Evolutionary conservation across 2,888 invertebrate genomes (phyloP), one percentile per base, ranked within the genome.

Genomic region (Cheilosia impressa): DNA sequence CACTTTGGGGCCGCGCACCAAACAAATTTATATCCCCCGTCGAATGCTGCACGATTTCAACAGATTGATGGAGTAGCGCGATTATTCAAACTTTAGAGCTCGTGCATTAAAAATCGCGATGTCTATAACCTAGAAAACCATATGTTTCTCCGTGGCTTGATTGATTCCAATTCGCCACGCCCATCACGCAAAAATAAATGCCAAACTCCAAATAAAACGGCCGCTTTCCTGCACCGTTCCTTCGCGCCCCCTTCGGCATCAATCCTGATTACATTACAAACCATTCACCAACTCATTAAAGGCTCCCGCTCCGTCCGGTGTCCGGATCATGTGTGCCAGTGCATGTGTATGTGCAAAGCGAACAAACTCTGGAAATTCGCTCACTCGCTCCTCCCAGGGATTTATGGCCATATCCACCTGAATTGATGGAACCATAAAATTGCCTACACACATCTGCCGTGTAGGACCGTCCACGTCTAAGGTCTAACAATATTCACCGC

Each of bases 71-170:
- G 76, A 85, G 85, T 85, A 81, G 66, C 27, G 66, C 76, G 81
- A 85, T 85, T 81, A 81, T 81, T 85, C 85, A 85, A 81, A 85
- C 66, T 77, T 84, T 79, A 53, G 45, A 75, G 65, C 43, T 69
- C 60, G 63, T 38, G 78, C 78, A 80, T 80, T 84, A 75, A 83
- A 84, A 79, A 57, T 71, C 52, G 66, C 76, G 50, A 68, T 66
- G 76, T 77, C 81, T 85, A 81, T 85, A 85, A 85, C 81, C 85
- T 85, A 85, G 85, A 85, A 85, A 77, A 85, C 85, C 85, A 85
- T 85, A 85, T 85, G 81, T 77, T 81, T 62, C 85, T 66, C 81
- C 50, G 60, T 43, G 50, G 34, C 66, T 85, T 85, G 85, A 85
- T 85, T 85, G 76, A 85, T 85, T 81, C 57, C 81, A 72, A 85